A percentile compares a stretch with the other conserved stretches of the same genome.
Evolutionary conservation across 1,140 invertebrate genomes (phyloP).

Genomic region (Drosophila sechellia): DNA sequence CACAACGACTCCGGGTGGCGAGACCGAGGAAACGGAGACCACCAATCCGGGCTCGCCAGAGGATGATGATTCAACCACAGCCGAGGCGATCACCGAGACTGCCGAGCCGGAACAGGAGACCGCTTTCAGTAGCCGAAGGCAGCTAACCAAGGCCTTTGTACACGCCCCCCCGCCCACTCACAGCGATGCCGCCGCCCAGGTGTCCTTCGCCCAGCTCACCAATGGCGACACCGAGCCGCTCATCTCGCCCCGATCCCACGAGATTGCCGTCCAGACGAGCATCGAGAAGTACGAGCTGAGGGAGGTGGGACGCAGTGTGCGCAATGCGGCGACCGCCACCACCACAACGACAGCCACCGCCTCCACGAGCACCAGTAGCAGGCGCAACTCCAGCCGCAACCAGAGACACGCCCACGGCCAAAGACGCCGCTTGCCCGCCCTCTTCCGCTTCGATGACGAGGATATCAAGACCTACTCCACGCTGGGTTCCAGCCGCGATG

Average conservation of each 20-base stretch:
- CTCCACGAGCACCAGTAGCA: constrained; percentile 30
- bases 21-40: constrained; percentile 17
- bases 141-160: constrained; percentile 59
- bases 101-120: constrained; percentile 23
- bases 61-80: constrained; percentile 29
- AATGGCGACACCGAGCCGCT: constrained; percentile 59
- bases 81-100: constrained; percentile 47
- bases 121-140: constrained; percentile 10
- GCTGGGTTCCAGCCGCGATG: constrained; percentile 75
- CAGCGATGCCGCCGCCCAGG: constrained; percentile 60
- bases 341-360: constrained; percentile 59
- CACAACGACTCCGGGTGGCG: constrained; percentile 12
- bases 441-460: constrained; percentile 76
- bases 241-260: constrained; percentile 59
- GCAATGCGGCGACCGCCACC: constrained; percentile 67
- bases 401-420: constrained; percentile 15
- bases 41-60: constrained; percentile 35
- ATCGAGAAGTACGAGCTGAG: constrained; percentile 74
- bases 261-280: constrained; percentile 82
- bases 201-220: constrained; percentile 42
- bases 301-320: constrained; percentile 56
- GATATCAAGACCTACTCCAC: constrained; percentile 80
- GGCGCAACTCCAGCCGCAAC: constrained; percentile 15
- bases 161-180: constrained; percentile 59
- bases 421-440: constrained; percentile 54